Evolutionary conservation across 2,113 vertebrate species (phyloP).

Genomic region (Galeopterus variegatus): DNA sequence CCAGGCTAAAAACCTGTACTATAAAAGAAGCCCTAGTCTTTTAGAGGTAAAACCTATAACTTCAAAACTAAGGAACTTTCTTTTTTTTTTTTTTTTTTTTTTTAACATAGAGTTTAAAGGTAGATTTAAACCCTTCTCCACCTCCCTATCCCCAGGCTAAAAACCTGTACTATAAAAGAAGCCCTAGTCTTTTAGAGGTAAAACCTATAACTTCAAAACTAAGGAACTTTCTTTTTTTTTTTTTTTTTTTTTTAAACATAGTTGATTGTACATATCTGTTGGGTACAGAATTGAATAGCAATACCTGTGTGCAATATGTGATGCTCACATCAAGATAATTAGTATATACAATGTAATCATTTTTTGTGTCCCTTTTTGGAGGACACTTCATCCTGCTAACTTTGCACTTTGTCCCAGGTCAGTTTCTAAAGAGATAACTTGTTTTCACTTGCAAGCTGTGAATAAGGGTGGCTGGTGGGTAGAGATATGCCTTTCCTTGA

Average conservation of each 20-base stretch:
- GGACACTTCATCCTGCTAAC: not conserved
- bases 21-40: not conserved
- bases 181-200: not conserved
- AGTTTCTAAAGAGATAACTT: not conserved
- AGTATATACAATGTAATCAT: too few species aligned
- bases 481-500: not conserved
- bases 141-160: not conserved
- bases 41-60: not conserved
- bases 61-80: not conserved
- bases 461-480: not conserved
- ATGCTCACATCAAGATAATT: too few species aligned
- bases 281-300: too few species aligned
- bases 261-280: too few species aligned
- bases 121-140: not conserved
- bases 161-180: not conserved
- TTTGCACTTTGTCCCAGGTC: conserved; percentile 7
- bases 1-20: not conserved
- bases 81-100: too few species aligned
- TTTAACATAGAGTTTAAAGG: not conserved
- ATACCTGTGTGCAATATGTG: too few species aligned
- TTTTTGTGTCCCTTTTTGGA: not conserved
- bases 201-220: not conserved
- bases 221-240: not conserved
- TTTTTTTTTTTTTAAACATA: too few species aligned
- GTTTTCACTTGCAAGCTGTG: not conserved